Conservation (phyloP, 2,113 vertebrate genomes). For the Apodemus sylvaticus region DNA sequence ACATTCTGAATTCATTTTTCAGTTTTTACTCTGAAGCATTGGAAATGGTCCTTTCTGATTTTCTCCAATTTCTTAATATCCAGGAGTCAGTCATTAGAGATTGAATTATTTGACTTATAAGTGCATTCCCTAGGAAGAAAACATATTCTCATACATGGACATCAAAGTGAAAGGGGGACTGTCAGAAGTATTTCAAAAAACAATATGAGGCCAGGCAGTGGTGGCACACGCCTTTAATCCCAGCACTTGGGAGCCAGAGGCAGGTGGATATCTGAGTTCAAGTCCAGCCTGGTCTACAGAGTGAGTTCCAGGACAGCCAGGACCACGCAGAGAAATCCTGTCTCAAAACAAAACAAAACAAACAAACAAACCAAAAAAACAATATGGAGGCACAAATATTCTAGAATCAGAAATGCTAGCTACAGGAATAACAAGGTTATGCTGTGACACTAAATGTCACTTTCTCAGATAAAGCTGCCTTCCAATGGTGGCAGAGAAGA, state of each 20-base stretch:
- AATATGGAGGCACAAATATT: neutral
- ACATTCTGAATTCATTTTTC: neutral
- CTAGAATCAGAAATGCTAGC: slow-evolving; percentile 15
- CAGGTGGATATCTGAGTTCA: too few species aligned
- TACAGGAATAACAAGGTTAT: neutral
- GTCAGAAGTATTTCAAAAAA: slow-evolving; percentile 8
- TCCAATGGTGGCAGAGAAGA: neutral
- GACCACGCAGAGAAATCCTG: too few species aligned
- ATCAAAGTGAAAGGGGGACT: slow-evolving; percentile 18
- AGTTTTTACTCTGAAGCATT: slow-evolving; percentile 9
- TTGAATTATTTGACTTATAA: slow-evolving; percentile 11
- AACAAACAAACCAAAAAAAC: too few species aligned
- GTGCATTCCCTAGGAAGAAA: neutral
- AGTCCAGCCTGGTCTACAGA: too few species aligned
- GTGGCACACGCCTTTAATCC: too few species aligned
- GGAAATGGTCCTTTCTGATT: neutral
- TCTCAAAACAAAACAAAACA: too few species aligned
- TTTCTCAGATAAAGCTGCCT: neutral
- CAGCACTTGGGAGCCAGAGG: too few species aligned
- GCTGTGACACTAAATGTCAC: neutral
- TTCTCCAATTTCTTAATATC: slow-evolving; percentile 6
- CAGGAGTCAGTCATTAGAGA: neutral
- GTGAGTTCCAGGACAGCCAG: too few species aligned
- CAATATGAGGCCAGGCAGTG: too few species aligned
- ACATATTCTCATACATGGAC: neutral